Conservation (phyloP, 2,113 vertebrate genomes). For the Stigmatopora nigra region DNA sequence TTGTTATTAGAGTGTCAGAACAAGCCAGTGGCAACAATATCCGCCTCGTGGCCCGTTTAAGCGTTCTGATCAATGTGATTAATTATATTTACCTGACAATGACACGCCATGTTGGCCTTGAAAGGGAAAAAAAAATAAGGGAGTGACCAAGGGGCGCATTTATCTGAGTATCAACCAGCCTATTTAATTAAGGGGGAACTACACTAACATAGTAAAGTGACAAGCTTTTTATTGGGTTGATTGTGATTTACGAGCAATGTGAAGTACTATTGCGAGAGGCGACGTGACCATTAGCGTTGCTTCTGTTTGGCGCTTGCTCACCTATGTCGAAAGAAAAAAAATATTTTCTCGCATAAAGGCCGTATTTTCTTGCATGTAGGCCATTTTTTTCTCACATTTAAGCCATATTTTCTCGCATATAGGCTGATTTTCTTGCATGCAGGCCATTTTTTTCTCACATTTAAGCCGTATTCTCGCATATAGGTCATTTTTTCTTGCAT, state of each 20-base stretch:
- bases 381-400: too few species aligned
- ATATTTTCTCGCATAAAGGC: too few species aligned
- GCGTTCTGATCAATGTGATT: not conserved
- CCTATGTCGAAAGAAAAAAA: not conserved
- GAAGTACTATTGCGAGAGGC: not conserved
- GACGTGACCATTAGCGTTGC: not conserved
- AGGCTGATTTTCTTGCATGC: too few species aligned
- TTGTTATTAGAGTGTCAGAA: not conserved
- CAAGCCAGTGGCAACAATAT: not conserved
- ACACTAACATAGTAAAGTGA: not conserved
- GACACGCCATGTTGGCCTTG: not conserved
- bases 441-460: too few species aligned
- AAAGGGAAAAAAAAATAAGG: not conserved
- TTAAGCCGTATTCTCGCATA: too few species aligned
- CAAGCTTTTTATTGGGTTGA: not conserved
- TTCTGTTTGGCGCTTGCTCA: not conserved
- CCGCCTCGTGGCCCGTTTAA: not conserved
- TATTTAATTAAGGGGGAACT: not conserved
- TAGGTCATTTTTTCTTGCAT: too few species aligned
- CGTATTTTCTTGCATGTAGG: too few species aligned
- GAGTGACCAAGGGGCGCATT: not conserved
- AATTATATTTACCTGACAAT: slow-evolving; percentile 1
- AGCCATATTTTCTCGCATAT: too few species aligned
- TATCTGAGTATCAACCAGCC: not conserved
- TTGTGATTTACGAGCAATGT: slow-evolving; percentile 1